Evolutionary conservation across 2,113 vertebrate species (phyloP).

Genomic region (Eulemur macaco): DNA sequence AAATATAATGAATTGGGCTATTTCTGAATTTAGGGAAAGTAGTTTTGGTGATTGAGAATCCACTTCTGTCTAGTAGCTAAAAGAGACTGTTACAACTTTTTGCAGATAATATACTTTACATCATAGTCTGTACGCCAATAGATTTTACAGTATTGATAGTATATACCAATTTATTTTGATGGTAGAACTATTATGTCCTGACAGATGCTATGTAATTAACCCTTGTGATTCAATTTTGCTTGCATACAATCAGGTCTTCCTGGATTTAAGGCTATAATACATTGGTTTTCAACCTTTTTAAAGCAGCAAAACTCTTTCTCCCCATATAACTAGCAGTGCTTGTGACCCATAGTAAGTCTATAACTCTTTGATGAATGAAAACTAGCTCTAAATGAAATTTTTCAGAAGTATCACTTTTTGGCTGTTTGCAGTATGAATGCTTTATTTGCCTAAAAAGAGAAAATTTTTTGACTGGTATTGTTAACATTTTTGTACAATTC

Average conservation of each 20-base stretch:
- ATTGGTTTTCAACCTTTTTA: not conserved
- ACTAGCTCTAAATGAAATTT: constrained; percentile 8
- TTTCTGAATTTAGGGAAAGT: not conserved
- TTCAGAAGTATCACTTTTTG: not conserved
- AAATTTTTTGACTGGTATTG: not conserved
- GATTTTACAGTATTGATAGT: not conserved
- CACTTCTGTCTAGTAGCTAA: not conserved
- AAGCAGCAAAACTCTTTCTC: not conserved
- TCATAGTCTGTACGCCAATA: not conserved
- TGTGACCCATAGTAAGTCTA: not conserved
- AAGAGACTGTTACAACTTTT: not conserved
- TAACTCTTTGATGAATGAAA: not conserved
- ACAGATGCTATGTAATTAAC: not conserved
- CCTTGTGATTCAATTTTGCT: not conserved
- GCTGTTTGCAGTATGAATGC: not conserved
- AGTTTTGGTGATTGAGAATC: not conserved
- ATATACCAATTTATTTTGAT: constrained; percentile 13
- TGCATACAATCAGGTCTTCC: not conserved
- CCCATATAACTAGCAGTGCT: not conserved
- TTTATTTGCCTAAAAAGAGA: constrained; percentile 6
- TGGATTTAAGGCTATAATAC: not conserved
- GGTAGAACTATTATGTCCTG: not conserved
- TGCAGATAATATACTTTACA: not conserved
- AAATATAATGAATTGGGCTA: not conserved
- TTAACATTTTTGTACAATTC: not conserved